Conservation (phyloP, 2,113 vertebrate genomes). For the Castor canadensis region DNA sequence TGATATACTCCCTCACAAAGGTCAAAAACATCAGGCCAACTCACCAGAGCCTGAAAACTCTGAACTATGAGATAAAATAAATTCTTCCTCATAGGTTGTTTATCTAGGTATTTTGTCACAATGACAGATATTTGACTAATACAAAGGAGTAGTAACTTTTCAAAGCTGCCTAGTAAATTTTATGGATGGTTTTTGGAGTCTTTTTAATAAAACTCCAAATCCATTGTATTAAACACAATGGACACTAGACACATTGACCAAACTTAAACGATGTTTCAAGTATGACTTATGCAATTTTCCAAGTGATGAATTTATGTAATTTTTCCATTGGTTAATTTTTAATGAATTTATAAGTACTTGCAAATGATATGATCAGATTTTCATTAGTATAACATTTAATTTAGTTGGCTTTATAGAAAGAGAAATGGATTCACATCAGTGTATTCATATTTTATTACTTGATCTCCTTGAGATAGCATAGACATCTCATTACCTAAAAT, state of each 20-base stretch:
- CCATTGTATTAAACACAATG: neutral
- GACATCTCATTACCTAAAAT: neutral
- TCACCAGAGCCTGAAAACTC: neutral
- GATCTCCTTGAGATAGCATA: neutral
- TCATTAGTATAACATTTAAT: neutral
- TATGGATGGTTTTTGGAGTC: neutral
- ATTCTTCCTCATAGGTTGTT: neutral
- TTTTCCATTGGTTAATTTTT: conserved; percentile 6
- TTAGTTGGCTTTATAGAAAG: neutral
- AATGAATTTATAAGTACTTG: neutral
- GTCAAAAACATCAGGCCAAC: neutral
- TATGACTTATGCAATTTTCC: neutral
- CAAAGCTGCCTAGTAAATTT: neutral
- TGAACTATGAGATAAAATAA: neutral
- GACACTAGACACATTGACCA: neutral
- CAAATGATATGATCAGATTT: neutral
- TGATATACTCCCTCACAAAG: neutral
- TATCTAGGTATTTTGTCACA: neutral
- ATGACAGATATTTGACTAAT: neutral
- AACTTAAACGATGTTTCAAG: neutral
- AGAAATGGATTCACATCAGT: neutral
- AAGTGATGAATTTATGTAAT: neutral
- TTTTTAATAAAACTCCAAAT: neutral
- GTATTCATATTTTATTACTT: neutral
- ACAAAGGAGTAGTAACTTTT: neutral